These are phyloP conservation scores for Leptopilina syphax DNA, from an alignment of 2,888 invertebrate genomes.

Conservation along the genomic window DNA sequence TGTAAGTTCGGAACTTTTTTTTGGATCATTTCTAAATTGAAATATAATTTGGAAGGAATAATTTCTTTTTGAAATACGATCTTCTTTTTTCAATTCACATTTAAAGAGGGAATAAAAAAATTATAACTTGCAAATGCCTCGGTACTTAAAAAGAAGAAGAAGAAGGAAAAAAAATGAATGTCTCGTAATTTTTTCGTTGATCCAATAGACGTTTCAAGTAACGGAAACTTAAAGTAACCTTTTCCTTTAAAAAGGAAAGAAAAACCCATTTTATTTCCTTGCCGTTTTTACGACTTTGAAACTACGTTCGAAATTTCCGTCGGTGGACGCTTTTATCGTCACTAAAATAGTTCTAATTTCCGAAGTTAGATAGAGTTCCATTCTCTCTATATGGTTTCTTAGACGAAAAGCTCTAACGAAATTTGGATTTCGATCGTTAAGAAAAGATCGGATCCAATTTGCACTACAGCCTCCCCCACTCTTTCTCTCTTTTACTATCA, in stretches of 20 bases:
- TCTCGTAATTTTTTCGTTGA: neutral
- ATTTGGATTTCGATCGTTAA: constrained; percentile 27
- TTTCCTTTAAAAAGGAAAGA: constrained; percentile 27
- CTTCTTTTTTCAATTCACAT: too few species aligned
- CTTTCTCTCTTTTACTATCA: too few species aligned
- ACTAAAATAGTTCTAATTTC: constrained; percentile 39
- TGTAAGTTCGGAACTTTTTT: too few species aligned
- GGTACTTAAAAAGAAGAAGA: too few species aligned
- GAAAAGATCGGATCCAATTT: constrained; percentile 32
- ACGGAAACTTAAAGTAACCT: constrained; percentile 22
- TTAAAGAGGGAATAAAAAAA: too few species aligned
- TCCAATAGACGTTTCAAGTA: constrained; percentile 32
- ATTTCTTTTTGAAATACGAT: too few species aligned
- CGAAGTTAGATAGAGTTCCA: constrained; percentile 37
- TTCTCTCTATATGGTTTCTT: neutral
- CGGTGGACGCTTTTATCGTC: constrained; percentile 35
- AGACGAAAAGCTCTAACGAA: constrained; percentile 30
- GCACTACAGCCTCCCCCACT: neutral
- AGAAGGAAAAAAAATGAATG: neutral
- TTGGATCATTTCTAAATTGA: too few species aligned
- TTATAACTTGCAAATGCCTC: too few species aligned
- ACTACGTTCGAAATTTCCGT: constrained; percentile 32
- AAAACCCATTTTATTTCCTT: constrained; percentile 24
- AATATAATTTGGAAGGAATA: too few species aligned
- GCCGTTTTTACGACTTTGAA: constrained; percentile 22